These are phyloP conservation scores for Ceratina australensis DNA, from an alignment of 1,140 invertebrate genomes.

Conservation along the genomic window DNA sequence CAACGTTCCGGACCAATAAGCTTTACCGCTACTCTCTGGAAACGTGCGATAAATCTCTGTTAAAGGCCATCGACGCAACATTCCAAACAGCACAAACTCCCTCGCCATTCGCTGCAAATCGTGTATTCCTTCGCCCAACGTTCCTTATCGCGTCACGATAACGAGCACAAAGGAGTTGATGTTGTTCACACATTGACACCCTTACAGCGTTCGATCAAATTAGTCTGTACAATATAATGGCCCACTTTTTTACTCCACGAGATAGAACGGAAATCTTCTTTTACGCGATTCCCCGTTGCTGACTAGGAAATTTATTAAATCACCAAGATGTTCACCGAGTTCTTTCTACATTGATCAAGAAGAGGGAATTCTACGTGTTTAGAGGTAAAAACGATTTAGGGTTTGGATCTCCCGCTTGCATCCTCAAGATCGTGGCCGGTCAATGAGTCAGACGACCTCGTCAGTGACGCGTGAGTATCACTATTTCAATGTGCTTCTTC, in stretches of 20 bases:
- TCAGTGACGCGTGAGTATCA: neutral
- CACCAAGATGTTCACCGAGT: conserved; percentile 7
- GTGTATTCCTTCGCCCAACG: neutral
- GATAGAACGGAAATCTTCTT: neutral
- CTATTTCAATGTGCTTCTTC: neutral
- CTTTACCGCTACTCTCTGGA: neutral
- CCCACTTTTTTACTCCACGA: conserved; percentile 29
- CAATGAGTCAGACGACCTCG: neutral
- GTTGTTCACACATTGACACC: neutral
- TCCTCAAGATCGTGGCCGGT: too few species aligned
- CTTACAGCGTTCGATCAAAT: conserved; percentile 18
- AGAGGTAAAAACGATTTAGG: conserved; percentile 35
- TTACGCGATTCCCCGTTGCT: too few species aligned
- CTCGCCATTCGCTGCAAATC: too few species aligned
- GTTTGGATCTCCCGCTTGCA: too few species aligned
- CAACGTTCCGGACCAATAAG: neutral
- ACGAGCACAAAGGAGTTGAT: too few species aligned
- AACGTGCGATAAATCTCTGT: conserved; percentile 21
- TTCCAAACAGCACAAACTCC: neutral
- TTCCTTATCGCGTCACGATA: neutral
- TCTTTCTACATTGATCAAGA: conserved; percentile 27
- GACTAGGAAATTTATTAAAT: neutral
- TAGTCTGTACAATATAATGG: conserved; percentile 44
- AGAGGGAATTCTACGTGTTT: neutral
- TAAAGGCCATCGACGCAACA: neutral